These are phyloP conservation scores for Trachythela sp. DNA, from an alignment of 64 coral and sea anemone species.

Conservation along the genomic window DNA sequence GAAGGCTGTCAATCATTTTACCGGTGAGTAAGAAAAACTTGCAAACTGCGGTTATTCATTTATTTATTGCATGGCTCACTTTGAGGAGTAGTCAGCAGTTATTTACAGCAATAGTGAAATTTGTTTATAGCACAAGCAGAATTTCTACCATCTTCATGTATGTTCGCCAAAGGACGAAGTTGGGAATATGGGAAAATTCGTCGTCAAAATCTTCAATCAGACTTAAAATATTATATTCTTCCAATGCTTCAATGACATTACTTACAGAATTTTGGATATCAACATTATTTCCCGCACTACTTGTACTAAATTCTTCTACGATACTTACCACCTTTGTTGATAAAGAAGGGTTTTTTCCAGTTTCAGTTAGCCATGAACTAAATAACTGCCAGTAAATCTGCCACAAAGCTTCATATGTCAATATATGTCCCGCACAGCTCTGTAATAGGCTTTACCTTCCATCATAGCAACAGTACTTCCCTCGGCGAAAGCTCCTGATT, in stretches of 20 bases:
- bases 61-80: too few species aligned
- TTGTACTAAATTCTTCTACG: not conserved
- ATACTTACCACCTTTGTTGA: not conserved
- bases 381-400: not conserved
- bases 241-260: not conserved
- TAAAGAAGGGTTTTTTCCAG: not conserved
- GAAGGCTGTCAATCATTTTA: too few species aligned
- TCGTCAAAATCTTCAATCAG: not conserved
- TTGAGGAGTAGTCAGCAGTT: too few species aligned
- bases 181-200: not conserved
- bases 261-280: not conserved
- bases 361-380: not conserved
- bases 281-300: not conserved
- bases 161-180: slow-evolving; percentile 27
- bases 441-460: slow-evolving; percentile 9
- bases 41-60: too few species aligned
- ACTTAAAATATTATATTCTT: not conserved
- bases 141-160: slow-evolving; percentile 54
- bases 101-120: too few species aligned
- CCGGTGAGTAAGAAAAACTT: too few species aligned
- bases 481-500: too few species aligned
- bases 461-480: not conserved
- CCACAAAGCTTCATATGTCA: not conserved
- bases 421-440: not conserved
- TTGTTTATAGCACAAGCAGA: too few species aligned